Base-by-base conservation (phyloP, 2,888 invertebrate species). In the Eristalinus aeneus region DNA sequence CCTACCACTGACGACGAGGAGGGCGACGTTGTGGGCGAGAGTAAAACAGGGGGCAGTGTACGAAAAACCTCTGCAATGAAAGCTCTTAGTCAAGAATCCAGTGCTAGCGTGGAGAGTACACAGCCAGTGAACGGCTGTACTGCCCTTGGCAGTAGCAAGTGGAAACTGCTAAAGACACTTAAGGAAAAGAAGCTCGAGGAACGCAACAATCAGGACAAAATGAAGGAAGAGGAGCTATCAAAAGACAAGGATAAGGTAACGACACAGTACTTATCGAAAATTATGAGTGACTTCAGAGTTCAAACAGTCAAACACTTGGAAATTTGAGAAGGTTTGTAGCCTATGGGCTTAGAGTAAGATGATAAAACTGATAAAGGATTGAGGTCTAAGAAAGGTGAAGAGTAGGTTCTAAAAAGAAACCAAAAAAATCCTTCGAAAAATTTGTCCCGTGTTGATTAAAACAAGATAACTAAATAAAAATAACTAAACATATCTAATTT, bases 161-260 rank as follows among this genome's bases (percentile, higher is more conserved):
- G 98, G 98, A 97, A 97, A 91, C 94, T 98, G 60, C 93, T 98
- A 2, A 98, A 97, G 92, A 97, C 97, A 0, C 92, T 98, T 32
- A 97, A 97, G 91, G 97, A 98, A 90, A 94, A 96, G 84, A 97
- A 98, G 93, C 97, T 97, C 2, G 97, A 97, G 92, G 97, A 97
- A 90, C 96, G 96, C 91, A 94, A 94, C 89, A 95, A 95, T 89
- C 94, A 95, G 83, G 96, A 95, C 79, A 95, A 95, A 88, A 94
- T 94, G 68, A 94, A 94, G 73, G 95, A 95, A 81, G 94, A 95
- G 67, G 94, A 94, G 93, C 93, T 90, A 58, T 93, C 94, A 8
- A 94, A 94, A 89, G 95, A 96, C 89, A 95, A 95, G 93, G 95
- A 95, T 89, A 95, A 95, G 82, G 82, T 86, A 82, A 84, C 34